These are phyloP conservation scores for Huso huso DNA, from an alignment of 2,797 vertebrate species.

Conservation along the genomic window DNA sequence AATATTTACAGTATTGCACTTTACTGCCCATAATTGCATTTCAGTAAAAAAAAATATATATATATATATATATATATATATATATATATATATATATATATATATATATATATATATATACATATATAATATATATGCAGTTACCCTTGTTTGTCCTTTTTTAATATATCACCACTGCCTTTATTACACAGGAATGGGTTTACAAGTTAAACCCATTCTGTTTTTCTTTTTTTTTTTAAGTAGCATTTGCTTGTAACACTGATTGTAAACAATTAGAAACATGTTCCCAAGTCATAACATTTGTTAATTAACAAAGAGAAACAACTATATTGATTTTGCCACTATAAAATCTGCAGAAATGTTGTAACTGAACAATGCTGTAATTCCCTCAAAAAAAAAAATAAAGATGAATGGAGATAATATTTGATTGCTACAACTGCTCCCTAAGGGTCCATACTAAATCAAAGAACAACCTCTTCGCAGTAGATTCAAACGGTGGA, in stretches of 20 bases:
- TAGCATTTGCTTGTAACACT: conserved; percentile 65
- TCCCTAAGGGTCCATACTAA: conserved; percentile 51
- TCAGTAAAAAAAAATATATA: conserved; percentile 76
- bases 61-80: conserved; percentile 8
- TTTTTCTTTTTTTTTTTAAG: conserved; percentile 45
- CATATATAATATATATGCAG: conserved; percentile 58
- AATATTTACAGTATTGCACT: conserved; percentile 99
- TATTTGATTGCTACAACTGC: conserved; percentile 53
- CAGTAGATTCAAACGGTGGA: conserved; percentile 51
- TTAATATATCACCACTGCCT: conserved; percentile 26
- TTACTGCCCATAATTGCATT: conserved; percentile 88
- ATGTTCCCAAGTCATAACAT: conserved; percentile 60
- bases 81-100: too few species aligned
- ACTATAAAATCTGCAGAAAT: conserved; percentile 42
- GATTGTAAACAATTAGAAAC: conserved; percentile 63
- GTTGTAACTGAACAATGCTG: conserved; percentile 32
- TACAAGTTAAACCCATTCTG: conserved; percentile 24
- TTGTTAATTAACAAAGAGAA: conserved; percentile 36
- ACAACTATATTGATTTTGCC: conserved; percentile 35
- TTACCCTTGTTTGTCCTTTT: conserved; percentile 54
- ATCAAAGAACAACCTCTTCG: conserved; percentile 46
- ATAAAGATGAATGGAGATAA: conserved; percentile 13
- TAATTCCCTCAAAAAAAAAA: background rate
- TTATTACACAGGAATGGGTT: conserved; percentile 32
- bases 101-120: conserved; percentile 5